Conservation (phyloP, 2,113 vertebrate species). For the Nettapus auritus region DNA sequence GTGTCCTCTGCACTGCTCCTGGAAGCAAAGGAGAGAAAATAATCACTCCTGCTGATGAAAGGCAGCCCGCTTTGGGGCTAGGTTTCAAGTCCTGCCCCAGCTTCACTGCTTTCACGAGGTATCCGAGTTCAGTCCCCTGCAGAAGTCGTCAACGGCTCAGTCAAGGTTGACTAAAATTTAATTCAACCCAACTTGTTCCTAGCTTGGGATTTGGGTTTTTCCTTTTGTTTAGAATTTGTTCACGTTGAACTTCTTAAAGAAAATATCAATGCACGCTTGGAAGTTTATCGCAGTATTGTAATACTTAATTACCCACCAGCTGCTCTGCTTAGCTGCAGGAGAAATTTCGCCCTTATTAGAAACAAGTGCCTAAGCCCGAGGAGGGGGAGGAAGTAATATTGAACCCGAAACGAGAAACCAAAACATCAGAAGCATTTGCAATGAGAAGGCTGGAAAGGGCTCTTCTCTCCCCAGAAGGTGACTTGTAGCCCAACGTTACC, state of each 20-base stretch:
- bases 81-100: not conserved
- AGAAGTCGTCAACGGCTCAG: not conserved
- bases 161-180: not conserved
- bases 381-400: not conserved
- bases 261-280: not conserved
- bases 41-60: not conserved
- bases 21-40: conserved; percentile 3
- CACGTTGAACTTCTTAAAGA: not conserved
- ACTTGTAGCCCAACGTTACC: not conserved
- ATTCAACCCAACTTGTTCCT: not conserved
- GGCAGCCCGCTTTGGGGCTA: not conserved
- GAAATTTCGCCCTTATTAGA: not conserved
- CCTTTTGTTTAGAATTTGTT: not conserved
- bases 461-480: not conserved
- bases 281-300: not conserved
- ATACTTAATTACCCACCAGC: not conserved
- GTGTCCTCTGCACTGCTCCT: not conserved
- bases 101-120: not conserved
- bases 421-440: not conserved
- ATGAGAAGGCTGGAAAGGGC: not conserved
- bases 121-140: not conserved
- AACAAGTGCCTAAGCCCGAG: not conserved
- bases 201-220: not conserved
- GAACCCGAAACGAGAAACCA: not conserved
- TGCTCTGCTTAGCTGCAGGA: not conserved